phyloP scores from a whole-genome alignment of 2,113 vertebrate genomes.

The Anser cygnoides region DNA sequence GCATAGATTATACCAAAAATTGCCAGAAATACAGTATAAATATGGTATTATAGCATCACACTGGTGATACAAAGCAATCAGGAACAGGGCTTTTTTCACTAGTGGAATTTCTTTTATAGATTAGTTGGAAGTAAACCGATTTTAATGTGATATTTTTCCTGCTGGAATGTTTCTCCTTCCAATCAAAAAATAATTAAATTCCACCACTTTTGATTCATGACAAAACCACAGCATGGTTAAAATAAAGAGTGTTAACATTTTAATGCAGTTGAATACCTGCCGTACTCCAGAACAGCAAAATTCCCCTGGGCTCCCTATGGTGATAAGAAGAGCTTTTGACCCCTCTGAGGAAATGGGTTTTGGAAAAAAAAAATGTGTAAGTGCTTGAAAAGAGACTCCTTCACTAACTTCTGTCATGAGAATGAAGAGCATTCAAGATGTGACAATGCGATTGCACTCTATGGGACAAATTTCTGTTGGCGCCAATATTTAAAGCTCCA shows the following conservation, averaged over 20 bases:
- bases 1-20: background rate
- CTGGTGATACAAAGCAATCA: background rate
- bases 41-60: background rate
- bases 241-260: background rate
- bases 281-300: background rate
- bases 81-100: background rate
- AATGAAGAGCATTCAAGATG: constrained; percentile 31
- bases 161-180: background rate
- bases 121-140: background rate
- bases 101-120: background rate
- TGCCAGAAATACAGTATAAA: background rate
- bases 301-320: background rate
- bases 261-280: background rate
- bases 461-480: background rate
- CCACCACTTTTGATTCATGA: background rate
- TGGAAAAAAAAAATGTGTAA: constrained; percentile 12
- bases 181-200: background rate
- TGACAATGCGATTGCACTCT: constrained; percentile 3
- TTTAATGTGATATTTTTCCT: constrained; percentile 28
- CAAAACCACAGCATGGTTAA: background rate
- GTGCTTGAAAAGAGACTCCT: background rate
- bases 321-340: constrained; percentile 58
- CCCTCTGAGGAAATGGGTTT: constrained; percentile 48
- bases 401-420: background rate
- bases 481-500: constrained; percentile 46